Evolutionary conservation across 2,797 vertebrate genomes (phyloP), one percentile per base, ranked within the genome.

Genomic region (Galago senegalensis): DNA sequence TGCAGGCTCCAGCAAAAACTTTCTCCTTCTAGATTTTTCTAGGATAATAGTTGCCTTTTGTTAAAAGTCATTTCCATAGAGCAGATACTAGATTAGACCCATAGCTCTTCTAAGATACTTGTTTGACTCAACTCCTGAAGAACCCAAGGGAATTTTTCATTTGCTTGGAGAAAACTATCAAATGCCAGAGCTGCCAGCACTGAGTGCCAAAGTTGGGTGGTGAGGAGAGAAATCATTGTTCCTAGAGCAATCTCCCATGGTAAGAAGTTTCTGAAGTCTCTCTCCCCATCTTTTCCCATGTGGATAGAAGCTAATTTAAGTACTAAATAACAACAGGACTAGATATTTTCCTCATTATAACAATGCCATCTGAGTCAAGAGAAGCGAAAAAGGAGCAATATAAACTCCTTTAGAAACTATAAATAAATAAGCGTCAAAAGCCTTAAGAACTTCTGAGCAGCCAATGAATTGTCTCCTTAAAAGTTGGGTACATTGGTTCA

Each of bases 231-330:
- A 58, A 27, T 40, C 29, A 1, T 4, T 61, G 37, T 58, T 82
- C 31, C 25, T 29, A 21, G 69, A 67, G n/a, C 34, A n/a, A 1
- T 87, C 60, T 89, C 34, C 56, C 16, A 8, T 69, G 16, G 0
- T 72, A 60, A 40, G 49, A 84, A 79, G 40, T 89, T 84, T 79
- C 61, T 69, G 73, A 87, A 87, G 27, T 20, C 7, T 31, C 65
- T 34, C 23, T 60, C 77, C 65, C 10, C 10, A 87, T 31, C 65
- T 92, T 93, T 87, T 20, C 75, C 60, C 4, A 2, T 61, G 53
- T 86, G 4, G 46, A 91, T 63, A 77, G 95, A 93, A 89, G 49
- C 67, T 58, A 53, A 31, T 89, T 77, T 82, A 85, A 92, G 60
- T 65, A 63, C 16, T 79, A 46, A 79, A 7, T 46, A 65, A 7